Percentiles rank a stretch among this genome's conserved stretches.
Conservation (phyloP, 1,140 invertebrate species). For the Apis cerana region DNA sequence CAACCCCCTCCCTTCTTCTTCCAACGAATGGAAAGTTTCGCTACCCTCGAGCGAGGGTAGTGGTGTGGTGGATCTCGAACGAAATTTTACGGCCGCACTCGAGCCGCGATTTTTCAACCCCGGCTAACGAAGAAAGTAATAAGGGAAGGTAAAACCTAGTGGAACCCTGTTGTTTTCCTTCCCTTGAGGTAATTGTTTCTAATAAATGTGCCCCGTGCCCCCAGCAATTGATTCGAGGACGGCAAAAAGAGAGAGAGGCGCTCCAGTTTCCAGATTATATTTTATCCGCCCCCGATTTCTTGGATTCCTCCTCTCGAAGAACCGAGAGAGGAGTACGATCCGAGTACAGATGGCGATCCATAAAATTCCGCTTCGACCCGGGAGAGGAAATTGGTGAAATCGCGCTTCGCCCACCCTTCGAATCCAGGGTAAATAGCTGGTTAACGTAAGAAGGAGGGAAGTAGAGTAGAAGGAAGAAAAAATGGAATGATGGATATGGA, state of each 20-base stretch:
- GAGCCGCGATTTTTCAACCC: conserved; percentile 37
- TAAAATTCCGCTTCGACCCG: conserved; percentile 10
- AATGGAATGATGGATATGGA: too few species aligned
- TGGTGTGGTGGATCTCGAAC: not conserved
- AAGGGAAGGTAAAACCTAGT: conserved; percentile 11
- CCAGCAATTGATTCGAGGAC: not conserved
- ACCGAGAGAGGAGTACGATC: not conserved
- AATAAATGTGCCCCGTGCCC: not conserved
- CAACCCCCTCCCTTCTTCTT: not conserved
- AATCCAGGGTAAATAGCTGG: conserved; percentile 42
- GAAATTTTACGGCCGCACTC: conserved; percentile 42
- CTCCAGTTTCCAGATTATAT: not conserved
- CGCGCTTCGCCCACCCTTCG: not conserved
- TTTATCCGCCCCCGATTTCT: too few species aligned
- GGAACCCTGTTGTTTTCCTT: conserved; percentile 2
- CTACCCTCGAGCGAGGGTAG: not conserved
- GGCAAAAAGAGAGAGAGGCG: too few species aligned
- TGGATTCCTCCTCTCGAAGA: not conserved
- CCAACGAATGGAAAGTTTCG: conserved; percentile 39
- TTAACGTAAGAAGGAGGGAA: conserved; percentile 43
- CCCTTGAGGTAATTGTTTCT: conserved; percentile 17
- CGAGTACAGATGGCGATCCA: not conserved
- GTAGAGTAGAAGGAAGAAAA: conserved; percentile 58
- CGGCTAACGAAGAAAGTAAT: conserved; percentile 39
- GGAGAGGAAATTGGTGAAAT: not conserved